These are phyloP conservation scores for Platycheirus albimanus DNA, from an alignment of 2,888 invertebrate species.

Conservation along the genomic window DNA sequence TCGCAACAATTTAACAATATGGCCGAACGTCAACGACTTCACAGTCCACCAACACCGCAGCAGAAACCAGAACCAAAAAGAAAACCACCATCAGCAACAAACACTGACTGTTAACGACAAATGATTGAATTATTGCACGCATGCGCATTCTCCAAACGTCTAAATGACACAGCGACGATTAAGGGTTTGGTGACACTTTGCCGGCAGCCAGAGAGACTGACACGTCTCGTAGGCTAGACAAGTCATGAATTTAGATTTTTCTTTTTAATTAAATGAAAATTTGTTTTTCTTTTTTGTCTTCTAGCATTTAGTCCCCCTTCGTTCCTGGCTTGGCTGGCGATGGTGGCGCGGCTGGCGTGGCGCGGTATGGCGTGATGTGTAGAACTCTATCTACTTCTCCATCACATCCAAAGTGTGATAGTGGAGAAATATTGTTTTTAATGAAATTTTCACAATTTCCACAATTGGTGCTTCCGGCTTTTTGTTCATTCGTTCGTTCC, in stretches of 20 bases:
- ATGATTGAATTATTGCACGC: conserved; percentile 73
- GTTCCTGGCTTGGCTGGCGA: too few relatives aligned
- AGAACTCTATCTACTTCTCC: conserved; percentile 9
- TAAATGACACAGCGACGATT: conserved; percentile 39
- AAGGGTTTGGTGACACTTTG: conserved; percentile 72
- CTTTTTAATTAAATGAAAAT: conserved; percentile 60
- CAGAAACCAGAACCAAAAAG: background rate
- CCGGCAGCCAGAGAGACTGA: conserved; percentile 55
- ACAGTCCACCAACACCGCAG: background rate
- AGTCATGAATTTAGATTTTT: conserved; percentile 68
- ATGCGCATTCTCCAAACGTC: conserved; percentile 60
- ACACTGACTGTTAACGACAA: conserved; percentile 2
- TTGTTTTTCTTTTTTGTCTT: conserved; percentile 45
- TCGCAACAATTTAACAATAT: conserved; percentile 39
- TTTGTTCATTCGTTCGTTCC: conserved; percentile 27
- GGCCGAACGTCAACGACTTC: conserved; percentile 29
- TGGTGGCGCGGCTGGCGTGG: too few relatives aligned
- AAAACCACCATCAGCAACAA: background rate
- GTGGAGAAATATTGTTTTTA: conserved; percentile 44
- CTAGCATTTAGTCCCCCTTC: conserved; percentile 36
- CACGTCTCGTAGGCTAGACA: conserved; percentile 56
- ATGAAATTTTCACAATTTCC: conserved; percentile 71
- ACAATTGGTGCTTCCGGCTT: conserved; percentile 72
- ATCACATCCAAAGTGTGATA: background rate
- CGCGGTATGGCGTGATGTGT: too few relatives aligned